phyloP scores from a whole-genome alignment of 2,113 vertebrate species.

The Prochilodus magdalenae region DNA sequence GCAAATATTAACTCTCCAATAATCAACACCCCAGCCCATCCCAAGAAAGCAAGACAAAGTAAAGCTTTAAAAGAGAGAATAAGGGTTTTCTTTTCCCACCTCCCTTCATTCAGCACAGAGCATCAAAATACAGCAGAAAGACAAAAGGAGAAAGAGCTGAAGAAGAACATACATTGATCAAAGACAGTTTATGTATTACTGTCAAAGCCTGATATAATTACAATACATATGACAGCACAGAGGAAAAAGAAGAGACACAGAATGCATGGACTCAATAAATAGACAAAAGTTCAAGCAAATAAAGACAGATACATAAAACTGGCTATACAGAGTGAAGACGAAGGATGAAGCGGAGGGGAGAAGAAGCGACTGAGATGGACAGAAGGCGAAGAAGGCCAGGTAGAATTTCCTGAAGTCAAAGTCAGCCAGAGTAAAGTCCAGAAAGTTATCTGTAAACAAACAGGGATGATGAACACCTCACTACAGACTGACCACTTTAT shows the following conservation, averaged over 20 bases:
- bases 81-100: constrained; percentile 40
- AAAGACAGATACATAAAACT: constrained; percentile 16
- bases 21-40: neutral
- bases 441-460: constrained; percentile 64
- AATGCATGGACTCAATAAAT: constrained; percentile 33
- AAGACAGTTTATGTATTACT: constrained; percentile 15
- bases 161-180: neutral
- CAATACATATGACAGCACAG: constrained; percentile 24
- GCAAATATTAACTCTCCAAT: neutral
- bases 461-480: constrained; percentile 13
- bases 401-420: constrained; percentile 49
- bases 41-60: constrained; percentile 28
- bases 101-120: constrained; percentile 54
- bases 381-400: constrained; percentile 33
- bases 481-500: neutral
- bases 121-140: constrained; percentile 30
- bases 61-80: constrained; percentile 41
- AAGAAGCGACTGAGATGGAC: constrained; percentile 24
- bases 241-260: constrained; percentile 15
- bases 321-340: constrained; percentile 9
- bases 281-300: constrained; percentile 17
- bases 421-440: constrained; percentile 50
- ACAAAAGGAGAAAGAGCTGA: constrained; percentile 30
- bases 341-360: constrained; percentile 22
- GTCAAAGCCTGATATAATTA: constrained; percentile 21